Base-by-base conservation (phyloP, 2,113 vertebrate species). In the Arenaria interpres region DNA sequence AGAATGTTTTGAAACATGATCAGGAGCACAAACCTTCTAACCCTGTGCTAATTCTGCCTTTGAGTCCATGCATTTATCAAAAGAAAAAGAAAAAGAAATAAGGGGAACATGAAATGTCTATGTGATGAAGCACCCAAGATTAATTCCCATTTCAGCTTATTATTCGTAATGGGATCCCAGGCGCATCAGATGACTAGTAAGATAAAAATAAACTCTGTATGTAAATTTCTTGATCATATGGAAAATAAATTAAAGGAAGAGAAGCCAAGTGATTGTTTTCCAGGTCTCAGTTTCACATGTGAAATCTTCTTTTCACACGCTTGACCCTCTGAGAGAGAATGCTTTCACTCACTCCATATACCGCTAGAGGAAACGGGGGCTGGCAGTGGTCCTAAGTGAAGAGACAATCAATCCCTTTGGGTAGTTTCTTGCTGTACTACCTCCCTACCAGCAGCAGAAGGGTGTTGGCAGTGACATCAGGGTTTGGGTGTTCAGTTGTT, bases 271-370 rank as follows among this genome's bases (percentile, higher is more conserved):
- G 77, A 92, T 96, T 96, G 92, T 95, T 95, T 96, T 90, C 33
- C 60, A 91, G 81, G 43, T 83, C 89, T 76, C 56, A 59, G 91
- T 93, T 93, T 91, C 91, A 88, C 92, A 85, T 88, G 95, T 75
- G 95, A 96, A 97, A 96, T 91, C 81, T 90, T 95, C 74, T 77
- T 97, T 89, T 97, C 97, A 96, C 85, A 94, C 86, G 78, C 79
- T 75, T 76, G 50, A 80, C 23, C 85, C 48, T 48, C 76, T 83
- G 77, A 92, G 74, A 74, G 79, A 89, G 81, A 86, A 94, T 63
- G 72, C 79, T 68, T 85, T 86, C 60, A 82, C 75, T 85, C 43
- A 22, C 77, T 86, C 63, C 33, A 14, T 73, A 63, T 35, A 72
- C 76, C 12, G 24, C 87, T 77, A 48, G 91, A 93, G 89, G 95